Evolutionary conservation across 1,140 invertebrate species (phyloP), one percentile per base, ranked within the genome.

Genomic region (Uloborus diversus): DNA sequence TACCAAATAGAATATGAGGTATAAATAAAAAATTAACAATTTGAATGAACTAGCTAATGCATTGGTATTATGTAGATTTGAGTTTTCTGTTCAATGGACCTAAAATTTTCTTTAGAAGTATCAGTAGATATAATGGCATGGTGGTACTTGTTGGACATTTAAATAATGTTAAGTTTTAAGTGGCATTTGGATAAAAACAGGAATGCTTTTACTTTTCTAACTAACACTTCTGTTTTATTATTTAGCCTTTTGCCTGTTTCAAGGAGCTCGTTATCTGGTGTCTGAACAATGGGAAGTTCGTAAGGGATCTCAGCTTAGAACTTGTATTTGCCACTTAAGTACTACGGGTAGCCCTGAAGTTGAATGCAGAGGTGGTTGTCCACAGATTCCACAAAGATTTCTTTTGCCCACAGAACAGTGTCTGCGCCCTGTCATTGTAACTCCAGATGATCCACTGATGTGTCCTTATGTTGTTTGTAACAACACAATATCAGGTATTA

Each of bases 401-500:
- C 42, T 81, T 7, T n/a, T 66, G 25, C 83, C 82, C 11, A 81
- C 81, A n/a, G 49, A 78, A 32, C 83, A 82, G 23, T 84, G 84
- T 73, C 73, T 73, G 0, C 57, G 65, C 20, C 83, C 83, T 20
- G 70, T 81, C 5, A 28, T 84, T 28, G 78, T 84, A 3, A 81
- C 62, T 3, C 83, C 82, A 13, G 83, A 84, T 13, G 83, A 83
- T 53, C 82, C 83, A 13, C 59, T 80, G 0, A 78, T 84, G 57
- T 84, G 84, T 59, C 83, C 84, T 35, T 84, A 84, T 68, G 83
- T 84, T 23, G 73, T 84, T n/a, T 84, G 84, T 61, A 84, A 84
- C 59, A 82, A 84, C 33, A 78, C 83, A 17, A 61, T 73, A 5
- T 57, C 70, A 75, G 84, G 83, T 84, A 82, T 69, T 3, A n/a